Evolutionary conservation across 2,888 invertebrate genomes (phyloP).

Genomic region (Ypsolopha sequella): DNA sequence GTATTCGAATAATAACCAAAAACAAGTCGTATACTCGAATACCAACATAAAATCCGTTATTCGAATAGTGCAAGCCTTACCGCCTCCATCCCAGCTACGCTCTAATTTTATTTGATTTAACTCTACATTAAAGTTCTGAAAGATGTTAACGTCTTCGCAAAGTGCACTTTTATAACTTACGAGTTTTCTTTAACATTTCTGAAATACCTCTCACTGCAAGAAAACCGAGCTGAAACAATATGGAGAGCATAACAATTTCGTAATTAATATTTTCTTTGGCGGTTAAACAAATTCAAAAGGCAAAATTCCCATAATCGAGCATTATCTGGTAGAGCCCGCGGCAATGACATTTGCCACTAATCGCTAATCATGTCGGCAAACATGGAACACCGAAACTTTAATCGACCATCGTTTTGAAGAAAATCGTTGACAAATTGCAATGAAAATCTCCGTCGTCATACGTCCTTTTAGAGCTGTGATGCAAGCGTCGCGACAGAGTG

Average conservation of each 20-base stretch:
- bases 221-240: background rate
- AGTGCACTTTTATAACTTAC: no score
- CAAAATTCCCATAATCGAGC: constrained; percentile 47
- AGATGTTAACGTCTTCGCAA: no score
- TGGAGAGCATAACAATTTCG: background rate
- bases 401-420: constrained; percentile 28
- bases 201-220: background rate
- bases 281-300: constrained; percentile 33
- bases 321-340: constrained; percentile 39
- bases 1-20: no score
- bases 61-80: no score
- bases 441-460: constrained; percentile 43
- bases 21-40: no score
- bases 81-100: no score
- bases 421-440: constrained; percentile 40
- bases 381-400: constrained; percentile 33
- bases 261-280: constrained; percentile 13
- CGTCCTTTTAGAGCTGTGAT: constrained; percentile 56
- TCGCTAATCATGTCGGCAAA: constrained; percentile 35
- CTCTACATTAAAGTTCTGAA: no score
- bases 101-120: no score
- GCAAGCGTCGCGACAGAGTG: constrained; percentile 36
- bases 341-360: constrained; percentile 48
- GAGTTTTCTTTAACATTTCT: no score
- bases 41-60: no score